Evolutionary conservation across 2,113 vertebrate genomes (phyloP), one percentile per base, ranked within the genome.

Genomic region (Notothenia coriiceps): DNA sequence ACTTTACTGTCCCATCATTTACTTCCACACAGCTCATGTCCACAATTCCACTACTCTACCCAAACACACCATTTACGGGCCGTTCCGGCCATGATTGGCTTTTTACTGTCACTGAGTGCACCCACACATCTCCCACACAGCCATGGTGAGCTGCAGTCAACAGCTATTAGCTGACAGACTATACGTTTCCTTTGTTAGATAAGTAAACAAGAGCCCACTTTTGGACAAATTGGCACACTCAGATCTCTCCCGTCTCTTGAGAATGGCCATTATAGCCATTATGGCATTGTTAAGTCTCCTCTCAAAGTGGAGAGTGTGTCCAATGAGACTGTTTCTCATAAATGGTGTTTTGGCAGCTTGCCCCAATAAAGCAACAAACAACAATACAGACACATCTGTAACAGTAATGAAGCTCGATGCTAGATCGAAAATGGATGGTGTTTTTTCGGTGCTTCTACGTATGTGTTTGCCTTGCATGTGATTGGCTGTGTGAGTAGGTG

Each of bases 331-430:
- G 57, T 65, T 79, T 88, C 86, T 93, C 82, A 74, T 88, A 90
- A 92, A 90, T 76, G 46, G 67, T 80, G 64, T 79, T 89, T 88
- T 91, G 89, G 90, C 91, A 74, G 47, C 61, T 70, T 6, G 57
- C 84, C 81, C 43, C 70, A 50, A 8, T 69, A 51, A 72, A 77
- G 84, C 83, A 90, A 85, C 85, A 87, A 90, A 91, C 86, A 92
- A 88, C 84, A 91, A 93, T 59, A 87, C 84, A 77, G 47, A 74
- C 81, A 88, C 93, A 94, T 91, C 87, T 94, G 92, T 71, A 62
- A 22, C 22, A 68, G 85, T 81, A 91, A 93, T 92, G 85, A 91
- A 81, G 50, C 9, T 43, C 2, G 50, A 81, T 68, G 76, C 49
- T 20, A 56, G 77, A 85, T 77, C 80, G 70, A 79, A 85, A 43